Conservation (phyloP, 2,888 invertebrate genomes). For the Syrphus vitripennis region DNA sequence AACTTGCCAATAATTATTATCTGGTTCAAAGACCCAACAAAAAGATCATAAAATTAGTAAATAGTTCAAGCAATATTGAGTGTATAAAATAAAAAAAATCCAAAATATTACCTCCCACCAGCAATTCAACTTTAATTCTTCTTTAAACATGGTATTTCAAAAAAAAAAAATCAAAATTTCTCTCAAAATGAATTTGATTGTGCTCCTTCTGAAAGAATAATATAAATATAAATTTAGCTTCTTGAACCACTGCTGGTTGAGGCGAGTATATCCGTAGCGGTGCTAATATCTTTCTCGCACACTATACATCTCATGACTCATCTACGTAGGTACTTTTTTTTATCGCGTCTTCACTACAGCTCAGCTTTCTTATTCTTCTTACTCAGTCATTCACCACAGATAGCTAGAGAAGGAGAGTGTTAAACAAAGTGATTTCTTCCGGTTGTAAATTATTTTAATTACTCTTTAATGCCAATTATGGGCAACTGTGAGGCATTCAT, state of each 20-base stretch:
- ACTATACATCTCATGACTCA: constrained; percentile 20
- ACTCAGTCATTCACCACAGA: constrained; percentile 26
- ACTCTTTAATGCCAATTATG: constrained; percentile 25
- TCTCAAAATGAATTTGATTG: not conserved
- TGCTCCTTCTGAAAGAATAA: not conserved
- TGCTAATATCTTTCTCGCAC: not conserved
- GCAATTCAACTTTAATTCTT: not conserved
- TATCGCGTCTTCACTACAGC: not conserved
- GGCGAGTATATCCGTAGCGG: too few relatives aligned
- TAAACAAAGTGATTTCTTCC: constrained; percentile 50
- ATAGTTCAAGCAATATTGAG: not conserved
- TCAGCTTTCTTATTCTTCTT: not conserved
- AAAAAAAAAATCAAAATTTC: constrained; percentile 3
- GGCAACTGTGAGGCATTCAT: constrained; percentile 54
- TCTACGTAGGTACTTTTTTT: not conserved
- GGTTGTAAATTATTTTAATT: not conserved
- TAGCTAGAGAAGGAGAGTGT: constrained; percentile 13
- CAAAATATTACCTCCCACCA: not conserved
- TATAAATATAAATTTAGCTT: constrained; percentile 45
- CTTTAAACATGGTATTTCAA: not conserved
- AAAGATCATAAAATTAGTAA: not conserved
- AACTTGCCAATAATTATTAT: not conserved
- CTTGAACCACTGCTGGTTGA: constrained; percentile 9
- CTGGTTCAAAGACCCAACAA: not conserved
- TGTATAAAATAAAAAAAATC: not conserved